Percentiles rank a stretch among this genome's conserved stretches.
These are phyloP conservation scores for Syrrhaptes paradoxus DNA, from an alignment of 2,113 vertebrate genomes.

Conservation along the genomic window DNA sequence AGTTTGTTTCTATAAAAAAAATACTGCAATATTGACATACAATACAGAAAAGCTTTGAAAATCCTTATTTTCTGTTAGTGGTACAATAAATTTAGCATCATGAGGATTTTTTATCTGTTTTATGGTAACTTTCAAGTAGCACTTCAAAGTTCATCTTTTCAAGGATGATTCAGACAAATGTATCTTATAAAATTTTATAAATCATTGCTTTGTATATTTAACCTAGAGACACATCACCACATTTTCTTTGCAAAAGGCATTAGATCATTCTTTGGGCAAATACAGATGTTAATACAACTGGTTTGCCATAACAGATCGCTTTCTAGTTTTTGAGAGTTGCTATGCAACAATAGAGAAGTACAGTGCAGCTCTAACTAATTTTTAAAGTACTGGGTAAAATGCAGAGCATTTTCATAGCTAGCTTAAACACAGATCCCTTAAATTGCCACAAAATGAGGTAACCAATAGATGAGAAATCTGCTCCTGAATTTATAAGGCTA, in stretches of 20 bases:
- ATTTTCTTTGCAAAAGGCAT: slow-evolving; percentile 65
- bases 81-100: slow-evolving; percentile 72
- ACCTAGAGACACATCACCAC: neutral
- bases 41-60: slow-evolving; percentile 76
- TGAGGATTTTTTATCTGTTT: slow-evolving; percentile 59
- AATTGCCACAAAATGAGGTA: neutral
- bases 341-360: slow-evolving; percentile 70
- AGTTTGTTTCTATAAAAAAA: slow-evolving; percentile 71
- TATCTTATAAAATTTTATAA: slow-evolving; percentile 68
- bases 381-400: slow-evolving; percentile 44
- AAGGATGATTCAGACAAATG: slow-evolving; percentile 61
- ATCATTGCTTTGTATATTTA: slow-evolving; percentile 63
- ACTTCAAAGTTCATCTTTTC: slow-evolving; percentile 70
- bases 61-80: slow-evolving; percentile 75
- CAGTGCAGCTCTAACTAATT: slow-evolving; percentile 8
- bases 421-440: neutral
- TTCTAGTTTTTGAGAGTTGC: slow-evolving; percentile 73
- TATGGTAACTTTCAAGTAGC: slow-evolving; percentile 73
- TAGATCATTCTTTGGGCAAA: slow-evolving; percentile 70
- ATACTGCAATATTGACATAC: slow-evolving; percentile 76
- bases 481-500: slow-evolving; percentile 6
- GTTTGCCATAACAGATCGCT: slow-evolving; percentile 75
- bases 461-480: slow-evolving; percentile 13
- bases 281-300: slow-evolving; percentile 75
- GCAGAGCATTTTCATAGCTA: neutral